These are phyloP conservation scores for Zosterops borbonicus DNA, from an alignment of 2,113 vertebrate species.

Conservation along the genomic window DNA sequence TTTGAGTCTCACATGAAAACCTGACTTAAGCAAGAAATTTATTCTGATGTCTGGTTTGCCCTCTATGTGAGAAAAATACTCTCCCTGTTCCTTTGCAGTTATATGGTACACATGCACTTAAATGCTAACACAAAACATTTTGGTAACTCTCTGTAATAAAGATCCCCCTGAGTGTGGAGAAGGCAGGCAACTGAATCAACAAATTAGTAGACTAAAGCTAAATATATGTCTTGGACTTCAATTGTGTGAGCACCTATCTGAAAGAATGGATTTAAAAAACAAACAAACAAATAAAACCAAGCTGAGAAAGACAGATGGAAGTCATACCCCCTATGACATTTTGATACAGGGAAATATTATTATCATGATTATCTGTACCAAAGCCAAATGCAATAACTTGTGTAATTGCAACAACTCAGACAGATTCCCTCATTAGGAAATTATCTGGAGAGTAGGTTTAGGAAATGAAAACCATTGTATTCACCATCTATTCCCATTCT, in stretches of 20 bases:
- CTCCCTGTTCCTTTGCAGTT: neutral
- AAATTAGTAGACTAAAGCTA: neutral
- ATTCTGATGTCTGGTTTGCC: neutral
- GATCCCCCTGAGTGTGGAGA: neutral
- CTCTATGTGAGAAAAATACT: neutral
- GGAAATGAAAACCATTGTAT: neutral
- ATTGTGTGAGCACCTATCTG: neutral
- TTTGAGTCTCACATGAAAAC: neutral
- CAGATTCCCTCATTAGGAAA: neutral
- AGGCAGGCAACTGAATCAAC: neutral
- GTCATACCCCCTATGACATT: neutral
- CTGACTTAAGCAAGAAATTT: neutral
- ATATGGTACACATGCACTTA: neutral
- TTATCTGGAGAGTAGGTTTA: neutral
- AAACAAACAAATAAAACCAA: neutral
- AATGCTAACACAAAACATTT: neutral
- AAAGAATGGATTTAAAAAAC: neutral
- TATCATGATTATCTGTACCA: neutral
- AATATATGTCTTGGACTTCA: neutral
- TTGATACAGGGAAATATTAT: neutral
- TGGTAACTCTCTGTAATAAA: neutral
- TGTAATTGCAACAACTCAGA: neutral
- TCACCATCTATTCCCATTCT: neutral
- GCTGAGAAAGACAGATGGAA: neutral
- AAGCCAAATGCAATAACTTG: neutral